Evolutionary conservation across 2,888 invertebrate species (phyloP).

Genomic region (Lepidochrysops patricia): DNA sequence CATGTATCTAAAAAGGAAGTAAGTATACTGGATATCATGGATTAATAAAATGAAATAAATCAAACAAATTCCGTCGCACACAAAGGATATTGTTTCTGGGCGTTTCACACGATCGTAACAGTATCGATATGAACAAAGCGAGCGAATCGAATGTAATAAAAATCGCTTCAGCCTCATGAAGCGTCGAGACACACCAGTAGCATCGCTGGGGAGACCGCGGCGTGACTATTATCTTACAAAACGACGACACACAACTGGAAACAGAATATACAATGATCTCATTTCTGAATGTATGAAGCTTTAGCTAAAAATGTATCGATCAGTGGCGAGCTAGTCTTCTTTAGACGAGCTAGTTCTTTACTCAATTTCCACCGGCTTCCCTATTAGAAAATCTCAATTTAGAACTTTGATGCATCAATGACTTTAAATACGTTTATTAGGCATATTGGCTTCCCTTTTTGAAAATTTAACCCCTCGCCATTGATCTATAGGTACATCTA

Average conservation of each 20-base stretch:
- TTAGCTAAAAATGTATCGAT: too few relatives aligned
- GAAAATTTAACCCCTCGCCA: too few relatives aligned
- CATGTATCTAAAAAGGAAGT: too few relatives aligned
- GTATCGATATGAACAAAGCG: constrained; percentile 63
- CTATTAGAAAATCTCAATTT: too few relatives aligned
- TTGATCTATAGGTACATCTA: too few relatives aligned
- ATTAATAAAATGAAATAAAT: background rate
- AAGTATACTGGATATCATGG: background rate
- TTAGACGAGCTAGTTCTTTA: too few relatives aligned
- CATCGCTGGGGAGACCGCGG: constrained; percentile 56
- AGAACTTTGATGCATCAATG: too few relatives aligned
- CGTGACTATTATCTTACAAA: constrained; percentile 65
- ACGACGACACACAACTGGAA: constrained; percentile 37
- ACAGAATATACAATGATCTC: constrained; percentile 17
- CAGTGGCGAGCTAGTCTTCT: too few relatives aligned
- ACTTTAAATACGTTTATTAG: too few relatives aligned
- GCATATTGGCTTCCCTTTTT: too few relatives aligned
- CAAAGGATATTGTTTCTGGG: constrained; percentile 8
- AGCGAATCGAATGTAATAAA: constrained; percentile 71
- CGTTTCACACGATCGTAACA: constrained; percentile 30
- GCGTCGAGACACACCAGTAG: constrained; percentile 63
- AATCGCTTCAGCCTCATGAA: constrained; percentile 68
- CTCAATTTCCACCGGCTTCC: too few relatives aligned
- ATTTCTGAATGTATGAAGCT: constrained; percentile 22
- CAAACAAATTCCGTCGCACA: background rate